These are phyloP conservation scores for Monarcha castaneiventris DNA, from an alignment of 2,113 vertebrate genomes.

Conservation along the genomic window DNA sequence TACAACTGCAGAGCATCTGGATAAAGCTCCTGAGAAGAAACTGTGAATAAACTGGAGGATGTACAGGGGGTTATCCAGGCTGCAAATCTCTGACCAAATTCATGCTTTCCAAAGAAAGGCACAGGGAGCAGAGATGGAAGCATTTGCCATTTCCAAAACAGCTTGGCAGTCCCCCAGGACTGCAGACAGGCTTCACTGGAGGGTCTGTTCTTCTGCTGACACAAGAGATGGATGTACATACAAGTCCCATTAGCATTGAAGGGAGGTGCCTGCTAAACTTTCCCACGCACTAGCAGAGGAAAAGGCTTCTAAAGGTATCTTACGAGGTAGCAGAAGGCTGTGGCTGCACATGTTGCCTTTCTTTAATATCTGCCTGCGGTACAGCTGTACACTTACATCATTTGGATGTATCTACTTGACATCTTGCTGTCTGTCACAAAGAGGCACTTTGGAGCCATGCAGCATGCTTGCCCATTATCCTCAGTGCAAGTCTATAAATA, in stretches of 20 bases:
- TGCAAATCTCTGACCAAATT: not conserved
- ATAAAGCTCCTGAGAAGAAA: not conserved
- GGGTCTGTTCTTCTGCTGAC: constrained; percentile 39
- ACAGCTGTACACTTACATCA: not conserved
- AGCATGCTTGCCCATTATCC: not conserved
- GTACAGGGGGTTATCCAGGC: not conserved
- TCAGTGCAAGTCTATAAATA: not conserved
- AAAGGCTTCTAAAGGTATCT: constrained; percentile 2
- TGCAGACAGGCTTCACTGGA: not conserved
- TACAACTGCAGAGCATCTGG: not conserved
- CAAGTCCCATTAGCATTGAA: constrained; percentile 31
- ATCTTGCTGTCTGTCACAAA: constrained; percentile 10
- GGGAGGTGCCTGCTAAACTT: constrained; percentile 42
- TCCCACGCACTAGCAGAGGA: not conserved
- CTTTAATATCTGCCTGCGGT: not conserved
- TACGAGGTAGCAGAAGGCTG: not conserved
- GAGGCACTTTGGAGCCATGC: not conserved
- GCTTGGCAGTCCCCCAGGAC: constrained; percentile 23
- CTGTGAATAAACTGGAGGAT: not conserved
- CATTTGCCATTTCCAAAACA: not conserved
- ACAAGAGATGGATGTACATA: constrained; percentile 35
- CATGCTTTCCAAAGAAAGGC: not conserved
- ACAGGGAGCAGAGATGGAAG: not conserved
- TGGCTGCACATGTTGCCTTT: not conserved
- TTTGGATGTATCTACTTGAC: not conserved